phyloP scores from a whole-genome alignment of 2,797 vertebrate species.

The Heterohyrax brucei region DNA sequence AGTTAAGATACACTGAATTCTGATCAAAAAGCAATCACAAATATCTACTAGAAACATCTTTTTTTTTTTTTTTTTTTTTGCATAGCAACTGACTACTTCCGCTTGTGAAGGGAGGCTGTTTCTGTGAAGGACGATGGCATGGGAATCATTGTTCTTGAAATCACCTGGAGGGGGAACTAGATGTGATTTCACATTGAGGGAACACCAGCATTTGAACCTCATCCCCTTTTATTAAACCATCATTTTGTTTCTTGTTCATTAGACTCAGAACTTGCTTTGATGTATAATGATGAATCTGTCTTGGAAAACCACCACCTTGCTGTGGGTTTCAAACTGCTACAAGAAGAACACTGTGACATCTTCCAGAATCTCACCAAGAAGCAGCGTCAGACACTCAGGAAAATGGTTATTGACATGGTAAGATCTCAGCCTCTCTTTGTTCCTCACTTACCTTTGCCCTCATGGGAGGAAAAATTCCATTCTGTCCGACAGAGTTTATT shows the following conservation, averaged over 20 bases:
- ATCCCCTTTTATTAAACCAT: neutral
- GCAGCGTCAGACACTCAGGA: conserved; percentile 96
- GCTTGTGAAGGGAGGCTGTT: neutral
- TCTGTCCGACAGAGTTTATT: neutral
- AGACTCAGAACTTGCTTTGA: conserved; percentile 99
- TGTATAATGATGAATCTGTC: conserved; percentile 99
- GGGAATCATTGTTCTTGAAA: conserved; percentile 17
- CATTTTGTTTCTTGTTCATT: conserved; percentile 41
- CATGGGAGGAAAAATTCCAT: fast-evolving
- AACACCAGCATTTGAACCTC: neutral
- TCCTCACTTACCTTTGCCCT: fast-evolving
- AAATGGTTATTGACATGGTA: conserved; percentile 99
- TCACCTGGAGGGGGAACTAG: neutral
- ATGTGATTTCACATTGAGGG: conserved; percentile 48
- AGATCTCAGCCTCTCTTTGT: conserved; percentile 49
- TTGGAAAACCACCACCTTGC: conserved; percentile 99
- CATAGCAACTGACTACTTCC: neutral
- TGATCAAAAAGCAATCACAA: conserved; percentile 20
- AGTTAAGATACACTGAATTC: conserved; percentile 8
- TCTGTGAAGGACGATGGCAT: neutral
- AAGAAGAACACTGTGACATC: conserved; percentile 99
- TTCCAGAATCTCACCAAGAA: conserved; percentile 99
- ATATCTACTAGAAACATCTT: neutral
- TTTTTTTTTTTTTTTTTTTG: neutral
- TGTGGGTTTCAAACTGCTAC: conserved; percentile 98